phyloP scores from a whole-genome alignment of 2,113 vertebrate genomes.

The Lipophrys pholis region DNA sequence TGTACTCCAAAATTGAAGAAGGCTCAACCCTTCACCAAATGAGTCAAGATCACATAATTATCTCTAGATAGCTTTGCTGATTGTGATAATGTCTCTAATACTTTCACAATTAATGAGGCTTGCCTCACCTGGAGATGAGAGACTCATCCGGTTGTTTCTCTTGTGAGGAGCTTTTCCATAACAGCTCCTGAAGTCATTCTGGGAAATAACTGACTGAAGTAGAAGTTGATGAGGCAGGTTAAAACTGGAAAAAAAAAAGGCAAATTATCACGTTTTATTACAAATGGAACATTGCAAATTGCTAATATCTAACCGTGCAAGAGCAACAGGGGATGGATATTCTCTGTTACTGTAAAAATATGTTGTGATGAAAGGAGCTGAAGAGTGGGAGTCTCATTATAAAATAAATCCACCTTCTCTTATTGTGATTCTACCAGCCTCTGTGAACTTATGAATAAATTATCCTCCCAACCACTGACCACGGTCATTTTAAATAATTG shows the following conservation, averaged over 20 bases:
- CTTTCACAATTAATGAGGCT: conserved; percentile 43
- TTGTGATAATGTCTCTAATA: conserved; percentile 27
- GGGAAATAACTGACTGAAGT: conserved; percentile 44
- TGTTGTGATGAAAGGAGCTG: conserved; percentile 9
- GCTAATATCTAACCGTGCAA: conserved; percentile 24
- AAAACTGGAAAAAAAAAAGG: conserved; percentile 25
- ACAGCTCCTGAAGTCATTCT: conserved; percentile 39
- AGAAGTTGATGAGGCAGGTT: conserved; percentile 50
- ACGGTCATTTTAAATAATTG: conserved; percentile 56
- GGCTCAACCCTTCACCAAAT: background rate
- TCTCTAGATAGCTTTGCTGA: conserved; percentile 30
- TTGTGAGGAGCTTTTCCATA: conserved; percentile 6
- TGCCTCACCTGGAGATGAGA: conserved; percentile 17
- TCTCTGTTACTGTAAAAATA: background rate
- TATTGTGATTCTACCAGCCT: conserved; percentile 18
- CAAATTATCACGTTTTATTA: conserved; percentile 32
- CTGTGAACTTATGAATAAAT: conserved; percentile 41
- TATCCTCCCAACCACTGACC: conserved; percentile 36
- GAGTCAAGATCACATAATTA: conserved; percentile 15
- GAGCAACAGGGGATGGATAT: conserved; percentile 13
- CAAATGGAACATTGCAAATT: conserved; percentile 42
- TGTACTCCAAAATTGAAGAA: background rate
- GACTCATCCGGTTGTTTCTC: conserved; percentile 5
- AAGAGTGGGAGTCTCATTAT: conserved; percentile 9
- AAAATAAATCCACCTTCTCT: conserved; percentile 17